A percentile compares a stretch with the other conserved stretches of the same genome.
These are phyloP conservation scores for Callithrix jacchus DNA, from an alignment of 2,113 vertebrate species.

Conservation along the genomic window DNA sequence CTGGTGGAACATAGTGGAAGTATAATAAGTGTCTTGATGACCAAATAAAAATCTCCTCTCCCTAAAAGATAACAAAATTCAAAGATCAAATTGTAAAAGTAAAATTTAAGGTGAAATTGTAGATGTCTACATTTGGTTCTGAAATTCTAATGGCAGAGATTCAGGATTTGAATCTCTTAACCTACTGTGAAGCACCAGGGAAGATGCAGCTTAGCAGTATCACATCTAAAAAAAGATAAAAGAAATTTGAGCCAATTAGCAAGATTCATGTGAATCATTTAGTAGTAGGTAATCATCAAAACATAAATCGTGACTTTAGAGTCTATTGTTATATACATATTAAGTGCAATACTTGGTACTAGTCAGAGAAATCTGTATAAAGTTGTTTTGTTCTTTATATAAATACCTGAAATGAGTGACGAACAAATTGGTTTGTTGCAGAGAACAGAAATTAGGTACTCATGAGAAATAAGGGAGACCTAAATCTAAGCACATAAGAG, in stretches of 20 bases:
- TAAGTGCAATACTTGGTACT: neutral
- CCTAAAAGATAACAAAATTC: neutral
- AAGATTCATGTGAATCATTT: neutral
- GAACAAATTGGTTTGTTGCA: neutral
- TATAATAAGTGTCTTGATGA: neutral
- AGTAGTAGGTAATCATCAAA: neutral
- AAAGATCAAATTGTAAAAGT: neutral
- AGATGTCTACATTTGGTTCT: neutral
- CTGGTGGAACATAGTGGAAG: neutral
- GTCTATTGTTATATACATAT: neutral
- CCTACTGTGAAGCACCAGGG: no score
- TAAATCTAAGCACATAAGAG: neutral
- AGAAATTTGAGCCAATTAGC: neutral
- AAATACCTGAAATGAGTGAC: slow-evolving; percentile 6
- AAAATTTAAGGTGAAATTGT: neutral
- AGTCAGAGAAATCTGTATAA: neutral
- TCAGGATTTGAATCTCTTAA: neutral
- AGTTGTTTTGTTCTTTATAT: neutral
- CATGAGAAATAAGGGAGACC: neutral
- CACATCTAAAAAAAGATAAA: neutral
- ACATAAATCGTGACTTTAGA: neutral
- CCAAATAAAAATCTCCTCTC: neutral
- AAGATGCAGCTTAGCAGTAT: neutral
- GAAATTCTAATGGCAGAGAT: neutral
- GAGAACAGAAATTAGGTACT: slow-evolving; percentile 20